Evolutionary conservation across 1,140 invertebrate species (phyloP), one percentile per base, ranked within the genome.

Genomic region (Cydia strobilella): DNA sequence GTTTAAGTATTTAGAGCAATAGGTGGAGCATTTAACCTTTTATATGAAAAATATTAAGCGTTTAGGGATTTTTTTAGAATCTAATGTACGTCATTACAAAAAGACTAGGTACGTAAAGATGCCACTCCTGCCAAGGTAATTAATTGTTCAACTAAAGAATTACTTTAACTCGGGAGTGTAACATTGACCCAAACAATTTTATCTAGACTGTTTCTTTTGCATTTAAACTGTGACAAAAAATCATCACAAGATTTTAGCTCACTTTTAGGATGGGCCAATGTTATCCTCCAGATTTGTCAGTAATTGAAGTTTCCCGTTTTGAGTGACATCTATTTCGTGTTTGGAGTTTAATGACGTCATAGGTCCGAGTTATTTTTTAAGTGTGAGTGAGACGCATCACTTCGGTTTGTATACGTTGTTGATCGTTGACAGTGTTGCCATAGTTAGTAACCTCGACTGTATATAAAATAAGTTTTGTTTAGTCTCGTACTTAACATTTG

Each of bases 401-500:
- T 89, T 90, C 87, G 85, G 87, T 90, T 91, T 84, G 82, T 83
- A 86, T 82, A 85, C 27, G 86, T 90, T 89, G 90, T 92, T 92
- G 88, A 90, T 85, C 90, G 85, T 90, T 92, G 85, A 86, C 87
- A 85, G 86, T 91, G 89, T 92, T 91, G 90, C 89, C 90, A 89
- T 91, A 92, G 89, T 90, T 83, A 88, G 84, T 90, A 90, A 90
- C 87, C 90, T 87, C 84, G 87, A 90, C 83, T 91, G 90, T 90
- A 91, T 84, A 89, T 91, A 84, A 82, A 75, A 80, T 84, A 92
- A 87, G 86, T 86, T 89, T 89, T 87, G 84, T 91, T 90, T 90
- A 89, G 83, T 54, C 54, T 59, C 20, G 54, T 59, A 59, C 54
- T 59, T 59, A 23, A 87, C 85, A 84, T 89, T 82, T 76, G 78